A percentile compares a stretch with the other conserved stretches of the same genome.
Conservation (phyloP, 1,140 invertebrate species). For the Capitella teleta region DNA sequence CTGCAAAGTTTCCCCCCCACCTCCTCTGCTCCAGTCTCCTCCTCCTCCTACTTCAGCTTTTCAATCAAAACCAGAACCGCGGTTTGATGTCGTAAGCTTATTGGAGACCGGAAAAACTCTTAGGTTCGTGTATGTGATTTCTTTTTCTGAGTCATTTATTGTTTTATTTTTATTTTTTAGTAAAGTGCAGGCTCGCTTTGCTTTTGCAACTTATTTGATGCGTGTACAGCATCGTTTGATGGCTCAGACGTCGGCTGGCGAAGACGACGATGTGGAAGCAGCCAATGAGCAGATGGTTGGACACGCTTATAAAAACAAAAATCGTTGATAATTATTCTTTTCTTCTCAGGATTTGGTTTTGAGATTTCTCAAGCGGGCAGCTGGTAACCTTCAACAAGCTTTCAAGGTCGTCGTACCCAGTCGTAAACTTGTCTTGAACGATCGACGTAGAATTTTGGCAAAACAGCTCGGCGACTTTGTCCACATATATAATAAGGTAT, state of each 20-base stretch:
- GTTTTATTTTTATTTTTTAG: conserved; percentile 17
- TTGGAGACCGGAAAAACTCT: too few species aligned
- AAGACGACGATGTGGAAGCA: conserved; percentile 31
- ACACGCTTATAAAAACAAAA: conserved; percentile 1
- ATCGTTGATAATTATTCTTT: background rate
- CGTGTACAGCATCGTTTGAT: conserved; percentile 55
- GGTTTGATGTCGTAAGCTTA: too few species aligned
- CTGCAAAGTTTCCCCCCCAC: too few species aligned
- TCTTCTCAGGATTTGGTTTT: conserved; percentile 53
- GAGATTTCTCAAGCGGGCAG: conserved; percentile 68
- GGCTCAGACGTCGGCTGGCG: conserved; percentile 48
- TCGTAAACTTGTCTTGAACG: conserved; percentile 65
- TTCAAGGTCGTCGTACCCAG: conserved; percentile 61
- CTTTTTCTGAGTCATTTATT: background rate
- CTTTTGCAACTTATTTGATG: conserved; percentile 71
- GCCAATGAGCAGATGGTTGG: conserved; percentile 41
- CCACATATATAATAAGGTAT: conserved; percentile 68
- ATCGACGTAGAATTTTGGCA: conserved; percentile 71
- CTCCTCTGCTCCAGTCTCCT: too few species aligned
- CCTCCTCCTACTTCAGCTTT: too few species aligned
- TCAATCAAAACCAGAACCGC: too few species aligned
- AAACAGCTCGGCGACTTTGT: conserved; percentile 87
- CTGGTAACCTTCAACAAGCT: conserved; percentile 61
- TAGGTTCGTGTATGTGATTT: background rate
- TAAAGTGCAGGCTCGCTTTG: conserved; percentile 59